A percentile compares a stretch with the other conserved stretches of the same genome.
Evolutionary conservation across 1,140 invertebrate species (phyloP).

Genomic region (Nymphalis io): DNA sequence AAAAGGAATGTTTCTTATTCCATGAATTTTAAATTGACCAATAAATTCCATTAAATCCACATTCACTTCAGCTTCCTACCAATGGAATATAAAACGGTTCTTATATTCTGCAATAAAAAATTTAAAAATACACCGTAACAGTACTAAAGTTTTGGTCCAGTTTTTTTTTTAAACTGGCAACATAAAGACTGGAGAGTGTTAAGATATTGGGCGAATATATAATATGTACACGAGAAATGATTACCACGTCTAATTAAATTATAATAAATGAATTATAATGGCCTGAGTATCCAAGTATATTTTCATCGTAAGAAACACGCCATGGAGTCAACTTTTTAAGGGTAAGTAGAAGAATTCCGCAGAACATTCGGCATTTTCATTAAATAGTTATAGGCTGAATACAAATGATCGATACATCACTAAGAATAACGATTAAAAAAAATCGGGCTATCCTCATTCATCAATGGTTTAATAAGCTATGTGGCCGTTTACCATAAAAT

Average conservation of each 20-base stretch:
- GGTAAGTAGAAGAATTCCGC: too few species aligned
- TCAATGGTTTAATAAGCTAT: too few species aligned
- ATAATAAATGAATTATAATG: too few species aligned
- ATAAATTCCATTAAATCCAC: not conserved
- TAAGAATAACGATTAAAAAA: too few species aligned
- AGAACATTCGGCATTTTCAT: too few species aligned
- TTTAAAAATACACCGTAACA: slow-evolving; percentile 3
- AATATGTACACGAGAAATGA: not conserved
- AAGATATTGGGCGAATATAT: not conserved
- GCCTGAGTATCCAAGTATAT: too few species aligned
- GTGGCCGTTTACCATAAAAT: too few species aligned
- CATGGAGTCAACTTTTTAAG: too few species aligned
- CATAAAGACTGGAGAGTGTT: not conserved
- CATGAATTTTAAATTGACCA: not conserved
- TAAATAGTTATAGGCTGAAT: too few species aligned
- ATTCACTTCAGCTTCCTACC: not conserved
- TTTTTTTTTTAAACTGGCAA: slow-evolving; percentile 14
- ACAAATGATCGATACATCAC: too few species aligned
- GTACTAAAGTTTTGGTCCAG: slow-evolving; percentile 3
- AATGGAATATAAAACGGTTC: slow-evolving; percentile 7
- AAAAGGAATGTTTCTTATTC: not conserved
- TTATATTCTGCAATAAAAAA: slow-evolving; percentile 3
- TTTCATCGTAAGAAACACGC: too few species aligned
- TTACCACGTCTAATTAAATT: not conserved
- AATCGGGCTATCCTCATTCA: too few species aligned